Evolutionary conservation across 2,113 vertebrate genomes (phyloP), one percentile per base, ranked within the genome.

Genomic region (Atrichornis clamosus): DNA sequence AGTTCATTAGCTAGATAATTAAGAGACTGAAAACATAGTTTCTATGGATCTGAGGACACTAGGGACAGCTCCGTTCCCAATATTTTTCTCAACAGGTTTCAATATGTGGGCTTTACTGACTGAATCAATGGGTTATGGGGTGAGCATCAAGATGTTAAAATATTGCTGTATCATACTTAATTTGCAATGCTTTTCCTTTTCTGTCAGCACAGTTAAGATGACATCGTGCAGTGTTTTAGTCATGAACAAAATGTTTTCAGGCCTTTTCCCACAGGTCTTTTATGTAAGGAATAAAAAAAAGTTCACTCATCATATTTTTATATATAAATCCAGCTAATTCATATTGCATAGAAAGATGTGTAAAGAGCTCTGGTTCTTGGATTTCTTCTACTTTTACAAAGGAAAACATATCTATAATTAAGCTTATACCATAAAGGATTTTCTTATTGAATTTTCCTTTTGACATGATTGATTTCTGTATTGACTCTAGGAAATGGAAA

Each of bases 401-500:
- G 97, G 59, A 95, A 97, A 97, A 47, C 47, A 59, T 94, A 86
- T 89, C 67, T 95, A 80, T 97, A 97, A 97, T 98, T 97, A 97
- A 72, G 91, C 85, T 97, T 96, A 84, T 92, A 69, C 86, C 59
- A 94, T 88, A 93, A 94, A 97, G 46, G 62, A 96, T 84, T 97
- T 98, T 97, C 63, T 78, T 96, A 95, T 77, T 97, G 96, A 97
- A 96, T 97, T 98, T 97, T 94, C 60, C 91, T 96, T 97, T 95
- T 70, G 82, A 95, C 87, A 41, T 84, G 91, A 98, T 93, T 97
- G 97, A 98, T 97, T 97, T 97, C 83, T 97, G 83, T 96, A 97
- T 97, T 97, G 97, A 97, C 89, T 95, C 65, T 82, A 93, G 93
- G 91, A 97, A 98, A 95, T 95, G 75, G 97, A 98, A 97, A 97